Evolutionary conservation across 2,113 vertebrate species (phyloP), one percentile per base, ranked within the genome.

Genomic region (Electrona antarctica): DNA sequence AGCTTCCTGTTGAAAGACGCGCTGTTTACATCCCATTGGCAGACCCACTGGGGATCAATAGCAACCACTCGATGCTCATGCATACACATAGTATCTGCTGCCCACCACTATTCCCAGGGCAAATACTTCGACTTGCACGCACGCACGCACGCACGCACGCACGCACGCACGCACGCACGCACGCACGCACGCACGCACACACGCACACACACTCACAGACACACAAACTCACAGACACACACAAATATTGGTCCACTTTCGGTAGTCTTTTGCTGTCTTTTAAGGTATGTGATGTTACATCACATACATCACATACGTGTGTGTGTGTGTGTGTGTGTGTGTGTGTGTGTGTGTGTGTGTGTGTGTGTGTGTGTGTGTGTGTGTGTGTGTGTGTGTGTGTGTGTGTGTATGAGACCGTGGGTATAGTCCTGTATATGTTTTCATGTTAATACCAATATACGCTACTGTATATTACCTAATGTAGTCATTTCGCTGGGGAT

Each of bases 51-150:
- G 82, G 81, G 88, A 91, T 92, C 89, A 80, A 91, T 92, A 84
- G 69, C 80, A 81, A 61, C 83, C 85, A 87, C 89, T 91, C 90
- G 59, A 92, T 91, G 76, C 88, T 92, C 90, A 92, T 92, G 86
- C 88, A 92, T 92, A 90, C 86, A 84, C 88, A 92, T 91, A 80
- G 82, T 82, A 71, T 85, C 78, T 63, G 62, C 80, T 78, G 66
- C 64, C 62, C 50, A 60, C 80, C 81, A 71, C 80, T 81, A 88
- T 90, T 86, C 82, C 85, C 83, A 72, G 52, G 70, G 77, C 77
- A 83, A 47, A 47, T 3, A 14, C 78, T 62, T 55, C 57, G 13
- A 57, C 52, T 51, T 70, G 73, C 80, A 59, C 29, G 6, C 58
- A 45, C 59, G n/a, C 59, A 61, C 59, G 73, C 59, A 65, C 50